Conservation (phyloP, 2,797 vertebrate genomes). For the Crypturellus tataupa region DNA sequence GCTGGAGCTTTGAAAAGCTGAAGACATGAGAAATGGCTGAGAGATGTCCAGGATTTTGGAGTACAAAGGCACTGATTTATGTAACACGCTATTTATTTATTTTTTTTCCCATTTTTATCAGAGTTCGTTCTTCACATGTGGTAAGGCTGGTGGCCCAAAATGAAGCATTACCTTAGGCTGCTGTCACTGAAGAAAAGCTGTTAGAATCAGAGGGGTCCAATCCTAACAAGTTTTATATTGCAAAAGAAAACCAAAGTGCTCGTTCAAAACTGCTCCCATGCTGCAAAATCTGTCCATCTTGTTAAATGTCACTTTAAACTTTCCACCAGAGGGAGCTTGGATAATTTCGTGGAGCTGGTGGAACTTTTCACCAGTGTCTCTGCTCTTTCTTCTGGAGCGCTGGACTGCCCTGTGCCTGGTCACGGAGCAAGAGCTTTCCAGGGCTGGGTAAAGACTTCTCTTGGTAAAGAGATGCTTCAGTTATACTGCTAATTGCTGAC, state of each 20-base stretch:
- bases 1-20: neutral
- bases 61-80: neutral
- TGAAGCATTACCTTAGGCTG: neutral
- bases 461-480: neutral
- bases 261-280: neutral
- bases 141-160: neutral
- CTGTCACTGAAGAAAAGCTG: neutral
- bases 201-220: neutral
- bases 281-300: neutral
- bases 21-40: neutral
- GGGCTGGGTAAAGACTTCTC: neutral
- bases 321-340: constrained; percentile 67
- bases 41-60: neutral
- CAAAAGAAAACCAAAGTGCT: neutral
- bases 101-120: neutral
- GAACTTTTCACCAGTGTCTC: constrained; percentile 16
- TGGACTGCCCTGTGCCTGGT: neutral
- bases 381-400: neutral
- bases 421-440: neutral
- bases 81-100: neutral
- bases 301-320: neutral
- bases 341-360: neutral
- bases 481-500: neutral
- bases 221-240: neutral
- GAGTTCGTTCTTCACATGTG: neutral